These are phyloP conservation scores for Pollimyrus isidori DNA, from an alignment of 2,113 vertebrate species.

Conservation along the genomic window DNA sequence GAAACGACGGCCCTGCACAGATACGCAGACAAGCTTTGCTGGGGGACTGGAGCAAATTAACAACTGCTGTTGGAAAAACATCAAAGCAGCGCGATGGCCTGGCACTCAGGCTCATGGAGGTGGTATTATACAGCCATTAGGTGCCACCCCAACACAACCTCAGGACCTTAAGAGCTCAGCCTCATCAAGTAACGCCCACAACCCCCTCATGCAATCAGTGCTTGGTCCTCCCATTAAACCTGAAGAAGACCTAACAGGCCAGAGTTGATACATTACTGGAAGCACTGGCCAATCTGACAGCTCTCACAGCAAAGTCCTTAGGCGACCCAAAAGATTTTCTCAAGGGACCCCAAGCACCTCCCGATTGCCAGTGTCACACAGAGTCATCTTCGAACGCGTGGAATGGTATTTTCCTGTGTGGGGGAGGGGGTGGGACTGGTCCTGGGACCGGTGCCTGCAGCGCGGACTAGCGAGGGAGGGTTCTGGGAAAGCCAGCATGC, in stretches of 20 bases:
- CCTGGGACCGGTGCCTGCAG: background rate
- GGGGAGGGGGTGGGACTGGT: background rate
- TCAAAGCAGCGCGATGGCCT: background rate
- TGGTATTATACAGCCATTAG: background rate
- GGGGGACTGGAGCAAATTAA: background rate
- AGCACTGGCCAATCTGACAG: background rate
- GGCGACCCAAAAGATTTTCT: background rate
- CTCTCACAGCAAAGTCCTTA: background rate
- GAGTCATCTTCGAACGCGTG: background rate
- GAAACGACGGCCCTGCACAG: background rate
- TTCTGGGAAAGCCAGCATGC: background rate
- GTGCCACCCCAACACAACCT: background rate
- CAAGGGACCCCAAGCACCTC: background rate
- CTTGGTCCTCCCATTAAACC: background rate
- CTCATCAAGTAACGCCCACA: background rate
- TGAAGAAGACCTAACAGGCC: background rate
- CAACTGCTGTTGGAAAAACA: background rate
- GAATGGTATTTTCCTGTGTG: background rate
- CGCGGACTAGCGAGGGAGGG: background rate
- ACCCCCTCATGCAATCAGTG: background rate
- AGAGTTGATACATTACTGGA: background rate
- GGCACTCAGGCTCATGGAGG: background rate
- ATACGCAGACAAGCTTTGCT: background rate
- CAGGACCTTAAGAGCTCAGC: background rate
- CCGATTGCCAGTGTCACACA: background rate